phyloP scores from a whole-genome alignment of 2,888 invertebrate genomes.

The Ashinkailepas kermadecensis region DNA sequence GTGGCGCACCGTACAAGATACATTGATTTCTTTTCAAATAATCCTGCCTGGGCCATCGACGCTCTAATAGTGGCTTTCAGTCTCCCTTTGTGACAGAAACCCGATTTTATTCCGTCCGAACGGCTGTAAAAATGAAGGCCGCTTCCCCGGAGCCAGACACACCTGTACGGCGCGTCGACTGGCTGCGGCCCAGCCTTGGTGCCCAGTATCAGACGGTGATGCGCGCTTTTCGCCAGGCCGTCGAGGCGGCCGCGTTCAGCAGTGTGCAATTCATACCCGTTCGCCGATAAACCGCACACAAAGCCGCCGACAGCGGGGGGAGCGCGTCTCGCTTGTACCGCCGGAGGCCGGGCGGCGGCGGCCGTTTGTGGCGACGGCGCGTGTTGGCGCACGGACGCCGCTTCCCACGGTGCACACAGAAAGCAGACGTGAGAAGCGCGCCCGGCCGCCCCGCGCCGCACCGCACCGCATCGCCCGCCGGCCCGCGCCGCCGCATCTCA shows the following conservation, averaged over 20 bases:
- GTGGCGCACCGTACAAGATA: neutral
- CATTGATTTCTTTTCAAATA: slow-evolving; percentile 12
- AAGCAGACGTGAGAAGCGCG: too few relatives aligned
- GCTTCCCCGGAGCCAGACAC: neutral
- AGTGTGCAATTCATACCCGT: neutral
- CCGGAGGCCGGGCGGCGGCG: too few relatives aligned
- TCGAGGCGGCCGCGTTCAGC: neutral
- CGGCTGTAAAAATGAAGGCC: neutral
- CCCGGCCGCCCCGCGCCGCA: too few relatives aligned
- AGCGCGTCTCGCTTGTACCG: neutral
- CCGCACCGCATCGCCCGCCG: too few relatives aligned
- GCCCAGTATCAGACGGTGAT: neutral
- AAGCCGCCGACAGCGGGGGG: neutral
- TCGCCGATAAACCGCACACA: neutral
- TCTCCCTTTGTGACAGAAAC: neutral
- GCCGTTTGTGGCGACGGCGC: too few relatives aligned
- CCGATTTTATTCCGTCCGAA: slow-evolving; percentile 13
- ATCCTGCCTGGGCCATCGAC: neutral
- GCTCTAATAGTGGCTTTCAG: slow-evolving; percentile 13
- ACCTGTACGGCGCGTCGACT: neutral
- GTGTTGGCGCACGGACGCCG: too few relatives aligned
- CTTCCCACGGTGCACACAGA: too few relatives aligned
- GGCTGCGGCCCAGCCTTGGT: neutral
- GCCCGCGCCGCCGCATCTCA: too few relatives aligned
- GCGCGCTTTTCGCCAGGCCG: neutral